Percentiles rank a stretch among this genome's conserved stretches.
These are phyloP conservation scores for Allygus modestus DNA, from an alignment of 2,888 invertebrate genomes.

Conservation along the genomic window DNA sequence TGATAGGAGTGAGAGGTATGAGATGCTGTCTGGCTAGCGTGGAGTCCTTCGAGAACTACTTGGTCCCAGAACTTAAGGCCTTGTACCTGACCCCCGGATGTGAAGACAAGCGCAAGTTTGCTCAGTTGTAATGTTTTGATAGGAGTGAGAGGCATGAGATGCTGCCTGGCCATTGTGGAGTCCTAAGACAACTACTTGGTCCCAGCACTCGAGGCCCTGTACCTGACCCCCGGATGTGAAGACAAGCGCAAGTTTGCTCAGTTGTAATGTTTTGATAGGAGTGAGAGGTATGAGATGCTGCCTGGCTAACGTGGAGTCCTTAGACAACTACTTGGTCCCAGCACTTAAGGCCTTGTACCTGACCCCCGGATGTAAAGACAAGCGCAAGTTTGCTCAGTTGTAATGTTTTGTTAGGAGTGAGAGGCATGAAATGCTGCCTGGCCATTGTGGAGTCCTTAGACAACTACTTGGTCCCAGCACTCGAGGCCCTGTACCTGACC, in stretches of 20 bases:
- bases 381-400: slow-evolving; percentile 76
- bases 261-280: slow-evolving; percentile 78
- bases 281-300: slow-evolving; percentile 80
- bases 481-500: slow-evolving; percentile 75
- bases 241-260: slow-evolving; percentile 76
- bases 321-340: slow-evolving; percentile 83
- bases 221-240: slow-evolving; percentile 76
- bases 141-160: slow-evolving; percentile 81
- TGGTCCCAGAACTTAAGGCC: slow-evolving; percentile 79
- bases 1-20: slow-evolving; percentile 79
- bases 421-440: slow-evolving; percentile 80
- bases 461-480: slow-evolving; percentile 81
- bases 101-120: slow-evolving; percentile 76
- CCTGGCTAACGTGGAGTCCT: slow-evolving; percentile 82
- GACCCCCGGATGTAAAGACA: slow-evolving; percentile 76
- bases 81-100: slow-evolving; percentile 76
- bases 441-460: slow-evolving; percentile 84
- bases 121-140: slow-evolving; percentile 74
- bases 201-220: slow-evolving; percentile 77
- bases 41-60: slow-evolving; percentile 82
- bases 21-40: slow-evolving; percentile 82
- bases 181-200: slow-evolving; percentile 83
- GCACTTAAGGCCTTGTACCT: slow-evolving; percentile 76
- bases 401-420: slow-evolving; percentile 78
- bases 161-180: slow-evolving; percentile 82